A percentile compares a stretch with the other conserved stretches of the same genome.
phyloP scores from a whole-genome alignment of 2,888 invertebrate species.

The Nephrotoma flavescens region DNA sequence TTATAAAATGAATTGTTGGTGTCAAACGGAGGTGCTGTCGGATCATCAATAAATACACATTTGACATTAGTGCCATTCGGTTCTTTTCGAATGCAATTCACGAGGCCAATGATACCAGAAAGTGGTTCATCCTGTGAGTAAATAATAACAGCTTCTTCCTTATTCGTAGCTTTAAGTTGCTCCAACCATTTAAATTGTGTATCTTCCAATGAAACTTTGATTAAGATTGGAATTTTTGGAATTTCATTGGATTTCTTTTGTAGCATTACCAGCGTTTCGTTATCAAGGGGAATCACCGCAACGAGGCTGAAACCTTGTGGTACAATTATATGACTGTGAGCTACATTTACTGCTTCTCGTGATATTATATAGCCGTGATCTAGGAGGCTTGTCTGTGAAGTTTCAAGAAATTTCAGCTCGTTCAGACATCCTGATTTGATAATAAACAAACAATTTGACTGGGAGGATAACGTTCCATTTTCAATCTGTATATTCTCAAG shows the following conservation, averaged over 20 bases:
- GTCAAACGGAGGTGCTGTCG: conserved; percentile 48
- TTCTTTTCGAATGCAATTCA: conserved; percentile 74
- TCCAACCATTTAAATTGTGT: conserved; percentile 23
- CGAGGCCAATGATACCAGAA: conserved; percentile 76
- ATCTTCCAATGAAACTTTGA: conserved; percentile 21
- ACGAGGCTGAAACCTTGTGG: conserved; percentile 21
- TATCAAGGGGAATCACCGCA: conserved; percentile 20
- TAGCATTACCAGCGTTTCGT: conserved; percentile 22
- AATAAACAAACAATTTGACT: conserved; percentile 24
- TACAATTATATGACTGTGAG: conserved; percentile 24
- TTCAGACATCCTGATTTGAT: conserved; percentile 19
- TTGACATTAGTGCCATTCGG: conserved; percentile 50
- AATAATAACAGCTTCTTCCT: conserved; percentile 30
- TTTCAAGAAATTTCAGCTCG: conserved; percentile 26
- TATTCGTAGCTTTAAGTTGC: conserved; percentile 20
- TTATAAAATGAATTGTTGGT: conserved; percentile 47
- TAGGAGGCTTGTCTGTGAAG: conserved; percentile 35
- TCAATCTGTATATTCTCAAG: conserved; percentile 41
- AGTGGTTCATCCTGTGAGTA: conserved; percentile 43
- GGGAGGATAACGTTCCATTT: conserved; percentile 39
- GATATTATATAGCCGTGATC: conserved; percentile 46
- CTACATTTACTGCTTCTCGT: conserved; percentile 39
- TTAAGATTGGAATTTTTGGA: conserved; percentile 14
- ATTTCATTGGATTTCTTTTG: conserved; percentile 19
- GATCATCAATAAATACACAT: conserved; percentile 48